Percentiles rank a stretch among this genome's conserved stretches.
Conservation (phyloP, 2,888 invertebrate species). For the Scaeva pyrastri region DNA sequence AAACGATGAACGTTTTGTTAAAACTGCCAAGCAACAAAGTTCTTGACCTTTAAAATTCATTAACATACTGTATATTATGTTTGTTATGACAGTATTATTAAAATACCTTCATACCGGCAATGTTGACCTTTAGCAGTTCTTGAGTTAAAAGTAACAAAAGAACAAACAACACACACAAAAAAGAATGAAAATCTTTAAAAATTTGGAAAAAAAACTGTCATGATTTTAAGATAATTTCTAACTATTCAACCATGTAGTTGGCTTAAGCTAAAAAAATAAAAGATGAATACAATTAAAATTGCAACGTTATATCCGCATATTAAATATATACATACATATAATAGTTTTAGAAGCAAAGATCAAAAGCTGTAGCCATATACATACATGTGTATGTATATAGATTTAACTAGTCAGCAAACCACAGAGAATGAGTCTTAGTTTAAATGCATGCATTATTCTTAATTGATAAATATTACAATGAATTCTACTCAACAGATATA, state of each 20-base stretch:
- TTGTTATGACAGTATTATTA: not conserved
- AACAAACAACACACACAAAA: not conserved
- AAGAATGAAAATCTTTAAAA: not conserved
- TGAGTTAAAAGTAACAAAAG: not conserved
- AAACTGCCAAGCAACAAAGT: conserved; percentile 4
- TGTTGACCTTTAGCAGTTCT: conserved; percentile 8
- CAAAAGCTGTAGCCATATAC: not conserved
- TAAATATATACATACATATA: too few species aligned
- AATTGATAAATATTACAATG: conserved; percentile 2
- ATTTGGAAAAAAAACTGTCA: not conserved
- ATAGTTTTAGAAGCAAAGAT: not conserved
- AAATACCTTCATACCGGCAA: conserved; percentile 20
- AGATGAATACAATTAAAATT: too few species aligned
- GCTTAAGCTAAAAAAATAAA: not conserved
- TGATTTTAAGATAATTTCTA: not conserved
- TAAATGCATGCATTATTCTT: conserved; percentile 6
- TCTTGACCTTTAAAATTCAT: conserved; percentile 26
- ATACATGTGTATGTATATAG: too few species aligned
- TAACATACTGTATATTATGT: conserved; percentile 1
- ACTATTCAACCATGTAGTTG: not conserved
- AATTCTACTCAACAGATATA: not conserved
- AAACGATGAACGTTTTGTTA: not conserved
- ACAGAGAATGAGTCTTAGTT: not conserved
- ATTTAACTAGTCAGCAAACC: not conserved
- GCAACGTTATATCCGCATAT: not conserved